Evolutionary conservation across 2,888 invertebrate species (phyloP).

Genomic region (Hermaeophaga mercurialis): DNA sequence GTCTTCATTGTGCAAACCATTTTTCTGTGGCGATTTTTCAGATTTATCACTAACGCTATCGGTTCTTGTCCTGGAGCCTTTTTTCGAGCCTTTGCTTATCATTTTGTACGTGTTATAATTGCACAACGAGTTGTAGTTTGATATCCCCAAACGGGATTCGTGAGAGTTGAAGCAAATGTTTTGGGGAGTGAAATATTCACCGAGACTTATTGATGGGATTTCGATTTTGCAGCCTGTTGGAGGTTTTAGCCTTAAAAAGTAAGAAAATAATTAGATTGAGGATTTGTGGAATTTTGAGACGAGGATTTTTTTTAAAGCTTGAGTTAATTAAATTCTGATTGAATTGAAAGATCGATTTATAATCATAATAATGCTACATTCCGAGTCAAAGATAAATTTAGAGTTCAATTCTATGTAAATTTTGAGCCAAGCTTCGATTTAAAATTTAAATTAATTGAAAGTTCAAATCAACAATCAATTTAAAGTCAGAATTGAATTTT

Average conservation of each 20-base stretch:
- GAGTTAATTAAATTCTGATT: too few species aligned
- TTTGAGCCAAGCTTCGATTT: too few species aligned
- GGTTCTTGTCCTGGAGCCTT: slow-evolving; percentile 30
- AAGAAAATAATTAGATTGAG: background rate
- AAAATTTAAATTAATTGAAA: too few species aligned
- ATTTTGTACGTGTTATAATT: slow-evolving; percentile 29
- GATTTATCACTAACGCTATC: slow-evolving; percentile 39
- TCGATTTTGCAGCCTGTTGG: slow-evolving; percentile 69
- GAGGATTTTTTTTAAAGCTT: too few species aligned
- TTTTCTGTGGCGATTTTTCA: slow-evolving; percentile 36
- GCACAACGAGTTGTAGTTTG: slow-evolving; percentile 42
- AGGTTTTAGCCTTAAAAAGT: slow-evolving; percentile 56
- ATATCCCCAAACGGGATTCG: slow-evolving; percentile 71
- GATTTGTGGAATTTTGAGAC: too few species aligned
- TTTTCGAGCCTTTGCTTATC: slow-evolving; percentile 32
- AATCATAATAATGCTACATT: too few species aligned
- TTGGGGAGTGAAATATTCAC: slow-evolving; percentile 77
- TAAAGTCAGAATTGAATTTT: too few species aligned
- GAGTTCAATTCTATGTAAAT: too few species aligned
- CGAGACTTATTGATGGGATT: slow-evolving; percentile 73
- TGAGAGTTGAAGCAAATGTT: slow-evolving; percentile 80
- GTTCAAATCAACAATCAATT: too few species aligned
- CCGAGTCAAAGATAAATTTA: too few species aligned
- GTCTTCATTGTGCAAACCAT: slow-evolving; percentile 25
- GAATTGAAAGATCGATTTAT: too few species aligned